A percentile compares a stretch with the other conserved stretches of the same genome.
Conservation (phyloP, 2,797 vertebrate genomes). For the Sibirionetta formosa region DNA sequence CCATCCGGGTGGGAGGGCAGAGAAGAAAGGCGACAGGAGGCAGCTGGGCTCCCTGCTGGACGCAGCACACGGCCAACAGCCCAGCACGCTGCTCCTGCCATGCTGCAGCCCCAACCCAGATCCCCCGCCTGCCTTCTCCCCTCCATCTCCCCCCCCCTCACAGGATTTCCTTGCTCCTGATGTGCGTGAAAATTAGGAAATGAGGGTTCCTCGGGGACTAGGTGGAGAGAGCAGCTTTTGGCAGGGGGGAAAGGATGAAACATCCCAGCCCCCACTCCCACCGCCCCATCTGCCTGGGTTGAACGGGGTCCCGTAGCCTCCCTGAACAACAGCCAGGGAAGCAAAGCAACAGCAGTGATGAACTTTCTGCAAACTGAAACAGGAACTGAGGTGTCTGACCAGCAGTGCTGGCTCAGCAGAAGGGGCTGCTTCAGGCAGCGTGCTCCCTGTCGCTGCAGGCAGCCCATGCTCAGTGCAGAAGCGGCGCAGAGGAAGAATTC, state of each 20-base stretch:
- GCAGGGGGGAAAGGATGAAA: conserved; percentile 1
- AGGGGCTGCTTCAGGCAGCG: background rate
- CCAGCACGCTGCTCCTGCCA: background rate
- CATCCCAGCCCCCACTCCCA: background rate
- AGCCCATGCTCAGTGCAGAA: background rate
- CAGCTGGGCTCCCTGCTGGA: conserved; percentile 27
- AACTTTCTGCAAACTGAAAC: background rate
- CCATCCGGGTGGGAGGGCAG: background rate
- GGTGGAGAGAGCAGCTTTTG: conserved; percentile 33
- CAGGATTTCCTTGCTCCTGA: conserved; percentile 72
- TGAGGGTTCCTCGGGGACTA: conserved; percentile 45
- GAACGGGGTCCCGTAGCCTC: background rate
- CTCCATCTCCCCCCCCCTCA: background rate
- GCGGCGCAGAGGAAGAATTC: conserved; percentile 20
- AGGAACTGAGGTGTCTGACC: background rate
- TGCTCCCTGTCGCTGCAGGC: background rate
- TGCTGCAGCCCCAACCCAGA: background rate
- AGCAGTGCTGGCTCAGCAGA: background rate
- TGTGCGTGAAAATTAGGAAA: conserved; percentile 47
- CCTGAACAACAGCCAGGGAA: background rate
- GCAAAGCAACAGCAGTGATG: background rate
- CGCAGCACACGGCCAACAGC: background rate
- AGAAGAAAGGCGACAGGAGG: background rate
- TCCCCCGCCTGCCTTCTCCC: background rate
- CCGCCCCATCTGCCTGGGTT: accelerated